Evolutionary conservation across 2,113 vertebrate species (phyloP).

Genomic region (Rhea americana): DNA sequence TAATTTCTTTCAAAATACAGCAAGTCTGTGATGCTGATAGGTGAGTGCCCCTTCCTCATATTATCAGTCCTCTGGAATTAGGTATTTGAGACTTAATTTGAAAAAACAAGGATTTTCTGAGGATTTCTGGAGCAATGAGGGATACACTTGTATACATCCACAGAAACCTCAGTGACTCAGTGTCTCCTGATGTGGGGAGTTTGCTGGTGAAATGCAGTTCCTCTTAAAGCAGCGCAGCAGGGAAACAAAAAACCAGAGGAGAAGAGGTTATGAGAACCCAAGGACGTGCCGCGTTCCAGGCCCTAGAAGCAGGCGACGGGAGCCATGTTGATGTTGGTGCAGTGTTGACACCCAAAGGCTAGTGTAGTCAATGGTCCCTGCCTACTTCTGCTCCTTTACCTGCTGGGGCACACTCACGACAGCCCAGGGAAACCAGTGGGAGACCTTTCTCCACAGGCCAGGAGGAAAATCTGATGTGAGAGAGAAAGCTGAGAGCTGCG

Average conservation of each 20-base stretch:
- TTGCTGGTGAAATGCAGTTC: background rate
- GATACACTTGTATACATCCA: background rate
- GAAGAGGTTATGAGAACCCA: too few relatives aligned
- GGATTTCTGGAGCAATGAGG: background rate
- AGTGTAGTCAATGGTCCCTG: background rate
- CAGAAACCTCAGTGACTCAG: conserved; percentile 5
- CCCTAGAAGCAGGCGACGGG: background rate
- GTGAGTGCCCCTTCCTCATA: background rate
- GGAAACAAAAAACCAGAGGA: background rate
- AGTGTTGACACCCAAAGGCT: background rate
- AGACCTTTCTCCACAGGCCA: background rate
- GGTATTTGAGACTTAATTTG: background rate
- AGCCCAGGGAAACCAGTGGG: background rate
- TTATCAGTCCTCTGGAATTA: background rate
- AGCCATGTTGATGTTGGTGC: background rate
- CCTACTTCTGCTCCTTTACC: too few relatives aligned
- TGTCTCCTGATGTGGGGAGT: conserved; percentile 27
- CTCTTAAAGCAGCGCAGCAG: background rate
- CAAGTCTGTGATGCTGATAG: background rate
- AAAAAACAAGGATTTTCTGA: background rate
- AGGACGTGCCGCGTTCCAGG: too few relatives aligned
- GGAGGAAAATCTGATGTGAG: too few relatives aligned
- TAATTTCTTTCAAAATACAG: background rate
- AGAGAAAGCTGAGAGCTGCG: background rate
- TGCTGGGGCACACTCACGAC: too few relatives aligned